Base-by-base conservation (phyloP, 1,140 invertebrate species). In the Hyposmocoma kahamanoa region DNA sequence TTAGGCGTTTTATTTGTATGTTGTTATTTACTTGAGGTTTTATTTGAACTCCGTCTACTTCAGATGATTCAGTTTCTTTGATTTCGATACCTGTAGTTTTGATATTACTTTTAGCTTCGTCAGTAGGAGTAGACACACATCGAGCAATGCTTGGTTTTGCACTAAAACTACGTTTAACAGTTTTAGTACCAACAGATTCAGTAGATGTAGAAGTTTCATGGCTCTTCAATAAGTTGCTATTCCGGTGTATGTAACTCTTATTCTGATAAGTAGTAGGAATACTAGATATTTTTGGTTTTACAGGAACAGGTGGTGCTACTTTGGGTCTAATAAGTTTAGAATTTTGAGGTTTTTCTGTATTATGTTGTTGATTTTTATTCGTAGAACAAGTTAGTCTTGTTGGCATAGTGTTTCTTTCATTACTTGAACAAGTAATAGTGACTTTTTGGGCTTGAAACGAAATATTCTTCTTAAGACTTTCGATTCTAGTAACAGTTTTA, bases 1-100 rank as follows among this genome's bases (percentile, higher is more conserved):
- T 81, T 22, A 86, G 30, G 22, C 86, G 67, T 67, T 85, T 87
- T 3, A 87, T 56, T 64, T 85, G 72, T 52, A 86, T 84, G 28
- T 69, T 84, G 11, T 73, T 73, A 42, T 71, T 63, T 20, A 41
- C 44, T 53, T 22, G 48, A 58, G 42, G 55, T 70, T 67, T 22
- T 28, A 44, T 22, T 59, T 9, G 49, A 38, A 30, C 6, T 15
- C 43, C 42, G 52, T 52, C 22, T 42, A 11, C 24, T 50, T 50
- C 4, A 43, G 42, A 22, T 28, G 24, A 28, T 3, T 42, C 26
- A 32, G 48, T 22, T 5, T 50, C 53, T 43, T 56, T 58, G 47
- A 19, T 32, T 22, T 56, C 39, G 47, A 51, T 56, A 26, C 18
- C 24, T 49, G 59, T 17, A 47, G 11, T 26, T 58, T 55, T 22